Conservation (phyloP, 2,113 vertebrate species). For the Turnix velox region DNA sequence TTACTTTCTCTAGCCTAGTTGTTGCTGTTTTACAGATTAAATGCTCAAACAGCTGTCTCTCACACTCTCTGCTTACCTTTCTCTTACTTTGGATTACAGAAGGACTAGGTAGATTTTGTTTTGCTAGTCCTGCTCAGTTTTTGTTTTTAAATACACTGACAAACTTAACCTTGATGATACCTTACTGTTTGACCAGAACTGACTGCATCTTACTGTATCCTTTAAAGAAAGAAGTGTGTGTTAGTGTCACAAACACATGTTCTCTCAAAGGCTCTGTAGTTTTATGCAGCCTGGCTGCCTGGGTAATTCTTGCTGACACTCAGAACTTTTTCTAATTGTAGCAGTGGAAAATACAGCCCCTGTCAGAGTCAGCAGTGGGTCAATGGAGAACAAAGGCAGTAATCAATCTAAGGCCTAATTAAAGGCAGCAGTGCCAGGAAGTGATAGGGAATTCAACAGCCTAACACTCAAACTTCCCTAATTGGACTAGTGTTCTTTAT, state of each 20-base stretch:
- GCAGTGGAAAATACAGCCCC: neutral
- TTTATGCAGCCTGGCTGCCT: neutral
- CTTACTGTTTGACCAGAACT: neutral
- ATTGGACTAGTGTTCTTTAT: neutral
- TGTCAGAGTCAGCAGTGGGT: slow-evolving; percentile 1
- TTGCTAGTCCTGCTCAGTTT: neutral
- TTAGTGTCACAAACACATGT: neutral
- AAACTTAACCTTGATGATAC: neutral
- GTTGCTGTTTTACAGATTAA: neutral
- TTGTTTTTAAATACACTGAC: neutral
- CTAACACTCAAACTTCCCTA: slow-evolving; percentile 19
- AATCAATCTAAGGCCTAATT: slow-evolving; percentile 57
- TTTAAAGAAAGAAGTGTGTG: neutral
- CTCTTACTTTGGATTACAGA: neutral
- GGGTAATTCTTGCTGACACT: slow-evolving; percentile 32
- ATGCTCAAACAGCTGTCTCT: neutral
- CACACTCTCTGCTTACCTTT: neutral
- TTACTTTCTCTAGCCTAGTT: neutral
- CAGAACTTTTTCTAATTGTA: slow-evolving; percentile 34
- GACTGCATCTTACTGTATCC: neutral
- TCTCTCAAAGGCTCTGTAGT: neutral
- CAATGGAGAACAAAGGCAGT: slow-evolving; percentile 39
- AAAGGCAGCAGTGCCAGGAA: slow-evolving; percentile 37
- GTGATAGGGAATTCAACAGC: neutral
- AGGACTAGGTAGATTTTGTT: neutral